Evolutionary conservation across 2,113 vertebrate species (phyloP), one percentile per base, ranked within the genome.

Genomic region (Tychaedon coryphoeus): DNA sequence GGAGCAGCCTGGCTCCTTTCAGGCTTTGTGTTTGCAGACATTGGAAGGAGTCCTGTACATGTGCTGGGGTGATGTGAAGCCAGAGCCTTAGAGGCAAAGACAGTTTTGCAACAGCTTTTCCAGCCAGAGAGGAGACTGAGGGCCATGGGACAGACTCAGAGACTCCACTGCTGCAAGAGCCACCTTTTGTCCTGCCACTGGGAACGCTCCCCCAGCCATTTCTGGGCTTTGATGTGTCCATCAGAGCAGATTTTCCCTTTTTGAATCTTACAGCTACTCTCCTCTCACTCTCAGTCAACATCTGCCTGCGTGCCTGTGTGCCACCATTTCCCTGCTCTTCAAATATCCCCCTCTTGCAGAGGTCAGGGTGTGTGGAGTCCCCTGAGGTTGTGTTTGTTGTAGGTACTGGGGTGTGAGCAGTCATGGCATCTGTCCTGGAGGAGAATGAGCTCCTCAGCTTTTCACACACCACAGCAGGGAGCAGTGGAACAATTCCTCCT

Each of bases 151-250:
- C 74, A 95, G 93, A 95, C 93, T 67, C 78, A 38, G 75, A 0
- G 82, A 78, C 96, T 96, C 93, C 90, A 53, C 36, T 90, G 72
- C 56, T 2, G 1, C n/a, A 38, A 26, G 86, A 90, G 53, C 56
- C 90, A 88, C 94, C 88, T 95, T 93, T 93, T 97, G 85, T 94
- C 65, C 86, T 72, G 38, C 53, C 8, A 0, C 71, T 71, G 90
- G 75, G 85, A 88, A 65, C 0, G 5, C 13, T 92, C 29, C 86
- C 28, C 64, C 3, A 4, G 36, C 61, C 60, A 20, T 67, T 96
- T 62, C 56, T 84, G 40, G 53, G 48, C 60, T 92, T 86, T 83
- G 75, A 83, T 80, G 51, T 64, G 60, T 70, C 56, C 67, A 42
- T 83, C 82, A 86, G 60, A 94, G 78, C 79, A 92, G n/a, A 86